phyloP scores from a whole-genome alignment of 2,113 vertebrate species.

The Pseudorhombus dupliciocellatus region DNA sequence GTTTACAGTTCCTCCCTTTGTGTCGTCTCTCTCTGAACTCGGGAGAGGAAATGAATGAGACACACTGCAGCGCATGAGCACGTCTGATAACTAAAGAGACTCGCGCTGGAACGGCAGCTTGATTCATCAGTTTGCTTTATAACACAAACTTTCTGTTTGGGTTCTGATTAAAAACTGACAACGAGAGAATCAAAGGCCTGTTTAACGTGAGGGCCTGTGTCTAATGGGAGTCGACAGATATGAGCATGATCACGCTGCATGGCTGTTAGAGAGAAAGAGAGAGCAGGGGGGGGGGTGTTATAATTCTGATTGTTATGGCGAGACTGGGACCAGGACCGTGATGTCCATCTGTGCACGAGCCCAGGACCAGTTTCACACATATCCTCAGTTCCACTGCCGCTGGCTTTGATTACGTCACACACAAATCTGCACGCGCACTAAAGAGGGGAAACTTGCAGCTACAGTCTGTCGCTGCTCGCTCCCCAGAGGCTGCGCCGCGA shows the following conservation, averaged over 20 bases:
- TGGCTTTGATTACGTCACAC: conserved; percentile 34
- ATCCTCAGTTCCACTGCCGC: not conserved
- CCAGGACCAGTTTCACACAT: not conserved
- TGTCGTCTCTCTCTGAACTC: no score
- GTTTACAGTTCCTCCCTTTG: no score
- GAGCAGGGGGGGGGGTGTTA: conserved; percentile 42
- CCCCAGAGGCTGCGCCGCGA: conserved; percentile 31
- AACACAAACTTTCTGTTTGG: no score
- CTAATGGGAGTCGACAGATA: conserved; percentile 74
- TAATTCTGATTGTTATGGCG: conserved; percentile 59
- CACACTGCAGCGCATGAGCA: no score
- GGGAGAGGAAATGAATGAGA: no score
- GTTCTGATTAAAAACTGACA: no score
- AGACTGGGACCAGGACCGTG: conserved; percentile 41
- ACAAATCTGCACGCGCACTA: conserved; percentile 30
- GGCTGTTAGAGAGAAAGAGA: conserved; percentile 57
- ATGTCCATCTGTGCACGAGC: conserved; percentile 47
- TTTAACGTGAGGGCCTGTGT: conserved; percentile 25
- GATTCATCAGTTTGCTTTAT: no score
- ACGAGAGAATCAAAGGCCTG: not conserved
- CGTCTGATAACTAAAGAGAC: no score
- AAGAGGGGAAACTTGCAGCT: not conserved
- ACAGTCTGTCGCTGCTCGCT: not conserved
- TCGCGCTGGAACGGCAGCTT: no score
- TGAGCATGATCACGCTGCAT: conserved; percentile 58